phyloP scores from a whole-genome alignment of 2,888 invertebrate species.

The Drosophila dives region DNA sequence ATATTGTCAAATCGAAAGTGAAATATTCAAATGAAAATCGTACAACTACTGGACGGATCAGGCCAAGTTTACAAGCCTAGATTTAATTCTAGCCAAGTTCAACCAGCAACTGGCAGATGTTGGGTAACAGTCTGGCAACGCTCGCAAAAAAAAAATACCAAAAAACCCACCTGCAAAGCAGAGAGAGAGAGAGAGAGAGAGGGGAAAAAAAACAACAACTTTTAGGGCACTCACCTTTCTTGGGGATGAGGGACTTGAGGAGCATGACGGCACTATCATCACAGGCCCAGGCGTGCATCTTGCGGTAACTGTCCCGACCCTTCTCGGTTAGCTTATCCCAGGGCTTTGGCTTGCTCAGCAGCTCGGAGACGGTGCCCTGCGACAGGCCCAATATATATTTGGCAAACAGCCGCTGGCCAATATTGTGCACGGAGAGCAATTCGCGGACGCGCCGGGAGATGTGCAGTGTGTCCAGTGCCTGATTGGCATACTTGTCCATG shows the following conservation, averaged over 20 bases:
- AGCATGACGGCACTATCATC: conserved; percentile 98
- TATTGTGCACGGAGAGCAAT: conserved; percentile 97
- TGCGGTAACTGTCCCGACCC: conserved; percentile 99
- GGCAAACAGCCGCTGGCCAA: conserved; percentile 99
- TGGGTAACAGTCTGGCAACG: conserved; percentile 12
- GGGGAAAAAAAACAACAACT: not conserved
- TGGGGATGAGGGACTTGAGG: conserved; percentile 98
- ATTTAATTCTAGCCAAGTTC: not conserved
- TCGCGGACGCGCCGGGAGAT: conserved; percentile 97
- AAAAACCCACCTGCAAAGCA: conserved; percentile 7
- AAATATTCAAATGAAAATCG: not conserved
- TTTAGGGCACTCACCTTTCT: conserved; percentile 92
- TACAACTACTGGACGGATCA: not conserved
- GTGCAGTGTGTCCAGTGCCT: conserved; percentile 97
- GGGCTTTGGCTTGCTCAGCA: conserved; percentile 99
- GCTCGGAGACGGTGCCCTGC: conserved; percentile 99
- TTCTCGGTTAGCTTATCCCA: conserved; percentile 99
- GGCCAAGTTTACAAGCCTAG: not conserved
- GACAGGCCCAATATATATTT: conserved; percentile 98
- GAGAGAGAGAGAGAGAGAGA: not conserved
- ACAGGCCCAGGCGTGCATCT: conserved; percentile 99
- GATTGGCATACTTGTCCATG: conserved; percentile 97
- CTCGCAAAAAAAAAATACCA: not conserved
- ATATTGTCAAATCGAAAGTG: not conserved
- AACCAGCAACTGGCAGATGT: conserved; percentile 27